Conservation (phyloP, 2,888 invertebrate species). For the Cenopis cana region DNA sequence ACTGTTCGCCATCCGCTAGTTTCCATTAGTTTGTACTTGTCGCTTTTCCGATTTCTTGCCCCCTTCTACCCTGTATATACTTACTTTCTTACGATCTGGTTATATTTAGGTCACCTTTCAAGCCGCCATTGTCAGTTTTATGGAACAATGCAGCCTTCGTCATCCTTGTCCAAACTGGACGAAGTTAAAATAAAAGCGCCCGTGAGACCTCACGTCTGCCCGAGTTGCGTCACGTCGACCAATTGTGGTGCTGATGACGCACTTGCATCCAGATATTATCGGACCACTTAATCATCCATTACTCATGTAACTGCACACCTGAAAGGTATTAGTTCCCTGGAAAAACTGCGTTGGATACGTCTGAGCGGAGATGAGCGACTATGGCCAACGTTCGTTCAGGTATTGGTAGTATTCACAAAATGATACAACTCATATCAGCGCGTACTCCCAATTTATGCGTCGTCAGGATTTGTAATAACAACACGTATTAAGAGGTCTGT, state of each 20-base stretch:
- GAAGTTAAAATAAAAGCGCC: neutral
- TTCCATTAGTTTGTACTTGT: no score
- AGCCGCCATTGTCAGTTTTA: constrained; percentile 3
- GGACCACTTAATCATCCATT: constrained; percentile 48
- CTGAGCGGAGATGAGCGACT: neutral
- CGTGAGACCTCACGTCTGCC: neutral
- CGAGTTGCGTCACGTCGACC: constrained; percentile 26
- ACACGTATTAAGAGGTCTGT: no score
- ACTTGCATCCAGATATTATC: constrained; percentile 49
- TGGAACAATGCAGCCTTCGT: constrained; percentile 9
- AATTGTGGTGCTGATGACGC: constrained; percentile 50
- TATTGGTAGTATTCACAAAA: neutral
- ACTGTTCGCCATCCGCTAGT: no score
- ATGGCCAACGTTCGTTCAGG: neutral
- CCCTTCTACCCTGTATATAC: neutral
- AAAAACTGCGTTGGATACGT: neutral
- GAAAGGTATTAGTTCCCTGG: neutral
- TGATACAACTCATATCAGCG: no score
- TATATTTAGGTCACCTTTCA: constrained; percentile 5
- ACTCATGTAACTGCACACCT: constrained; percentile 49
- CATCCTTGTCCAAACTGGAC: constrained; percentile 12
- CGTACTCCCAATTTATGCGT: no score
- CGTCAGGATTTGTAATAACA: no score
- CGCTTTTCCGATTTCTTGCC: no score
- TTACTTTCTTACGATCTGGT: neutral